Conservation (phyloP, 2,888 invertebrate genomes). For the Tortrix viridana region DNA sequence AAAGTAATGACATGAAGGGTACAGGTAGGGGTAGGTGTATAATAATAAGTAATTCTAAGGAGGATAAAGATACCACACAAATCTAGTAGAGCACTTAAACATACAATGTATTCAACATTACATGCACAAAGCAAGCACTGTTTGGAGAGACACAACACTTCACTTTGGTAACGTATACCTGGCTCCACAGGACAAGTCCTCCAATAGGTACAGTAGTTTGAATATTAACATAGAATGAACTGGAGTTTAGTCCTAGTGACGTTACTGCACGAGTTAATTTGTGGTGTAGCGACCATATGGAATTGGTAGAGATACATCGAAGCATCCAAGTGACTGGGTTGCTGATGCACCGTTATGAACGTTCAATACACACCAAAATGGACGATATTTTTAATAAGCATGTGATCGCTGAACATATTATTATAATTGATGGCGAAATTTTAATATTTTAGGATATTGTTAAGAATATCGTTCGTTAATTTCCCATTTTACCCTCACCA, state of each 20-base stretch:
- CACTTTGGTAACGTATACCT: slow-evolving; percentile 57
- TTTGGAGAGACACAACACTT: slow-evolving; percentile 43
- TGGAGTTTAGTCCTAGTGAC: slow-evolving; percentile 57
- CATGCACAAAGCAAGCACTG: slow-evolving; percentile 36
- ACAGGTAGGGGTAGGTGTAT: too few species aligned
- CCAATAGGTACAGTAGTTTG: slow-evolving; percentile 54
- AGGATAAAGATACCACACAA: neutral
- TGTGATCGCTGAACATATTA: neutral
- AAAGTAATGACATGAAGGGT: too few species aligned
- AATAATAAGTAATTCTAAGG: too few species aligned
- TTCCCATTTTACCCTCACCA: slow-evolving; percentile 49
- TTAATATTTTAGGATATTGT: neutral
- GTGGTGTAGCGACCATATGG: slow-evolving; percentile 65
- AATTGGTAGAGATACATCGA: slow-evolving; percentile 60
- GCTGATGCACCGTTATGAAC: slow-evolving; percentile 62
- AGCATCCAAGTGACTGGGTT: slow-evolving; percentile 77
- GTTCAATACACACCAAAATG: slow-evolving; percentile 49
- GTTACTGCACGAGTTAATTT: slow-evolving; percentile 67
- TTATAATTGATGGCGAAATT: too few species aligned
- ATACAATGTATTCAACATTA: slow-evolving; percentile 4
- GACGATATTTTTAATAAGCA: slow-evolving; percentile 24
- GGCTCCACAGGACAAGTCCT: slow-evolving; percentile 33
- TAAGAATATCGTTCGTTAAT: slow-evolving; percentile 24
- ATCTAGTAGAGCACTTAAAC: neutral
- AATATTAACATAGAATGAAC: slow-evolving; percentile 60